Percentiles rank a stretch among this genome's conserved stretches.
phyloP scores from a whole-genome alignment of 2,888 invertebrate genomes.

The Phrixothrix hirtus region DNA sequence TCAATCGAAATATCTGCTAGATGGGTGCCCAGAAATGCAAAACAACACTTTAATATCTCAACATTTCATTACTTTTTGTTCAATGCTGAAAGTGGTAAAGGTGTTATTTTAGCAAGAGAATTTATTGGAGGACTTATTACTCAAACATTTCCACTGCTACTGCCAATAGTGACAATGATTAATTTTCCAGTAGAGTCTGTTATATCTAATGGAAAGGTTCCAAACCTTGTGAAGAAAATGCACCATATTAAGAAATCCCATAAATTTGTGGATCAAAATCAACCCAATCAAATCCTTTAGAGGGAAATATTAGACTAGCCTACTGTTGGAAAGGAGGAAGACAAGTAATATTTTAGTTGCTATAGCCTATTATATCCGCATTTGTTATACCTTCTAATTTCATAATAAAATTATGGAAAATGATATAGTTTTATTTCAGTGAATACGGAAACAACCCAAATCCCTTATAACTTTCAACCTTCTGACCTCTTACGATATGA shows the following conservation, averaged over 20 bases:
- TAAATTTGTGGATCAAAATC: background rate
- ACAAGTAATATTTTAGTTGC: background rate
- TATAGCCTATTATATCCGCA: background rate
- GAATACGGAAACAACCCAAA: background rate
- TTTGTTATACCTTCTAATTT: background rate
- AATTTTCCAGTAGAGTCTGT: conserved; percentile 3
- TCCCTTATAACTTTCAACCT: background rate
- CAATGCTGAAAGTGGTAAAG: background rate
- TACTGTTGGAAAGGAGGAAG: background rate
- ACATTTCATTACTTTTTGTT: conserved; percentile 1
- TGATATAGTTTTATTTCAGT: background rate
- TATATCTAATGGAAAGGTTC: conserved; percentile 1
- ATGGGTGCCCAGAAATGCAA: background rate
- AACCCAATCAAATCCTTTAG: background rate
- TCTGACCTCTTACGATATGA: background rate
- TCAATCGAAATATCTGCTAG: too few relatives aligned
- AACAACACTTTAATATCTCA: background rate
- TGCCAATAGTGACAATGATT: background rate
- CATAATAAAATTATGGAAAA: background rate
- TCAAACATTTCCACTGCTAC: conserved; percentile 1
- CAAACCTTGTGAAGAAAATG: conserved; percentile 2
- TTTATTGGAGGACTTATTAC: background rate
- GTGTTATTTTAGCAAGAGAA: background rate
- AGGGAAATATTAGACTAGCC: background rate
- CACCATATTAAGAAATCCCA: background rate